Evolutionary conservation across 2,888 invertebrate species (phyloP).

Genomic region (Caenorhabditis macrosperma): DNA sequence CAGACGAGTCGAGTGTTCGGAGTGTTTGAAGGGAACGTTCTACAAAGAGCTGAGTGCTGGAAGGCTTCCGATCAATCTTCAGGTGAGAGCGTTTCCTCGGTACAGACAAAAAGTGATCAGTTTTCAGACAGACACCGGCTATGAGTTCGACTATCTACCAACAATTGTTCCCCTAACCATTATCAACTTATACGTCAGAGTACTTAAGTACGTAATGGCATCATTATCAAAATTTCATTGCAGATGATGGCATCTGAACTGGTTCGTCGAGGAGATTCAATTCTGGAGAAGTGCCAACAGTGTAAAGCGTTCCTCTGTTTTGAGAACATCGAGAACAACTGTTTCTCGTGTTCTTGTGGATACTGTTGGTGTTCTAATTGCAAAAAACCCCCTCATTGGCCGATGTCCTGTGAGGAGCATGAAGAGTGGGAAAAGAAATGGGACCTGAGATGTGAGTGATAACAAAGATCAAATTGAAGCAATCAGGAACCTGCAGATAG

Average conservation of each 20-base stretch:
- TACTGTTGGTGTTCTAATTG: conserved; percentile 29
- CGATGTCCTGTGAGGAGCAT: conserved; percentile 19
- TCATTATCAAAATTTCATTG: no score
- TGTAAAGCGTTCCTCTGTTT: conserved; percentile 15
- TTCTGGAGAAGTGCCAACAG: conserved; percentile 5
- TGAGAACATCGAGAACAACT: background rate
- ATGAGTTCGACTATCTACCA: conserved; percentile 16
- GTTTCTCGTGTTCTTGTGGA: conserved; percentile 23
- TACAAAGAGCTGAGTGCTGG: conserved; percentile 14
- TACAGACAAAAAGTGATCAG: background rate
- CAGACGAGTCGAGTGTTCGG: conserved; percentile 5
- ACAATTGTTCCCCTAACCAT: conserved; percentile 15
- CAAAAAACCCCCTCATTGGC: conserved; percentile 23
- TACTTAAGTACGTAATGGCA: background rate
- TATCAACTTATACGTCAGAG: conserved; percentile 25
- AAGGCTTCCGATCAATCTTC: conserved; percentile 9
- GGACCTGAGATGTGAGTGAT: conserved; percentile 28
- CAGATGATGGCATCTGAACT: conserved; percentile 25
- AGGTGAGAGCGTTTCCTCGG: background rate
- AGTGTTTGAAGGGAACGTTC: conserved; percentile 13
- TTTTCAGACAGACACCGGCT: conserved; percentile 7
- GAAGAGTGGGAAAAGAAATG: conserved; percentile 38
- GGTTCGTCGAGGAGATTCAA: conserved; percentile 4
- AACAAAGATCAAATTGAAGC: no score
- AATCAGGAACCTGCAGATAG: background rate